A percentile compares a stretch with the other conserved stretches of the same genome.
phyloP scores from a whole-genome alignment of 2,888 invertebrate species.

The Candidula unifasciata region DNA sequence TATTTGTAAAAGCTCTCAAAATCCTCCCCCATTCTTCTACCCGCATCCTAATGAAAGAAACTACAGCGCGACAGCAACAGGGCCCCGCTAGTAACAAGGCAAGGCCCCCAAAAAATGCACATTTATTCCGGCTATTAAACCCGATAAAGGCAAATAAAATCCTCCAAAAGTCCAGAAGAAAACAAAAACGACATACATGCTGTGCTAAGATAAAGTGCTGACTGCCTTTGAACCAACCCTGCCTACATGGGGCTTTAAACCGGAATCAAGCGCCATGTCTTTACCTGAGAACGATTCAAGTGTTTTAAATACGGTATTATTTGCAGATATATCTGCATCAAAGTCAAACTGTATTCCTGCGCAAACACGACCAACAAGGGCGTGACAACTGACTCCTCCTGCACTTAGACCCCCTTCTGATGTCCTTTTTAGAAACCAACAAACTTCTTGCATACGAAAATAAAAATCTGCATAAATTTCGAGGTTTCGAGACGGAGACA shows the following conservation, averaged over 20 bases:
- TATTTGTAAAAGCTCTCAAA: no score
- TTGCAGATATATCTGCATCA: conserved; percentile 13
- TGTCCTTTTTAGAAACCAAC: conserved; percentile 29
- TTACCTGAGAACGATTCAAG: background rate
- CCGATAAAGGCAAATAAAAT: background rate
- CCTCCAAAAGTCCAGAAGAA: background rate
- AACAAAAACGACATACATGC: background rate
- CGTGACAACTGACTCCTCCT: conserved; percentile 1
- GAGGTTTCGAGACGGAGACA: background rate
- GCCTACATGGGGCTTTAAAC: background rate
- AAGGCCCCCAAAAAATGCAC: no score
- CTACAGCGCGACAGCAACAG: no score
- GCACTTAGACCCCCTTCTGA: background rate
- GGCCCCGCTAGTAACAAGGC: no score
- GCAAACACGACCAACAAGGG: conserved; percentile 6
- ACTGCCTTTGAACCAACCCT: background rate
- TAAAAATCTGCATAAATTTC: conserved; percentile 21
- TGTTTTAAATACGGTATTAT: background rate
- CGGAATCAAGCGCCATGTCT: background rate
- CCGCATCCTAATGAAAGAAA: no score
- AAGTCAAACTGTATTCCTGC: background rate
- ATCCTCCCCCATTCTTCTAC: no score
- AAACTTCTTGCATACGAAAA: conserved; percentile 22
- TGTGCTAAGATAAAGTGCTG: background rate
- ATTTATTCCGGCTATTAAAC: background rate